phyloP scores from a whole-genome alignment of 1,140 invertebrate genomes.

The Macrobrachium nipponense region DNA sequence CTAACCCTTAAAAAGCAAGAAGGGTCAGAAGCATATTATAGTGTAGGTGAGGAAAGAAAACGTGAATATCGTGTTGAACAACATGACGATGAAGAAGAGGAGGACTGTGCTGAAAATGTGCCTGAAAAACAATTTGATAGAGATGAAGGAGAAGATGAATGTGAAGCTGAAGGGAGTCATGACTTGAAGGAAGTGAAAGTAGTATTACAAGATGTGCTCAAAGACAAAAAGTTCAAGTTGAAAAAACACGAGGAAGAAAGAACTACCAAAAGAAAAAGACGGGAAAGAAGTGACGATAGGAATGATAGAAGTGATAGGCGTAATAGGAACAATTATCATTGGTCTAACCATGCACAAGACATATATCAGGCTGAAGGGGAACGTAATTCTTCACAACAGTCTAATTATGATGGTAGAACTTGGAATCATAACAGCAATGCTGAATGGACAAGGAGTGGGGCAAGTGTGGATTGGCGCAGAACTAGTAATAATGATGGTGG shows the following conservation, averaged over 20 bases:
- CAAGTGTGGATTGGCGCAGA: too few species aligned
- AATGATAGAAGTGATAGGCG: slow-evolving; percentile 26
- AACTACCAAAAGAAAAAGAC: slow-evolving; percentile 42
- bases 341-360: slow-evolving; percentile 38
- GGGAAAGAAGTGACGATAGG: slow-evolving; percentile 47
- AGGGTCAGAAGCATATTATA: slow-evolving; percentile 56
- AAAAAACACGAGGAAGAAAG: slow-evolving; percentile 50
- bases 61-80: slow-evolving; percentile 51
- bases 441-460: slow-evolving; percentile 45
- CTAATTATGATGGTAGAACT: slow-evolving; percentile 46
- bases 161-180: slow-evolving; percentile 9
- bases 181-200: slow-evolving; percentile 52
- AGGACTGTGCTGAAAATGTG: slow-evolving; percentile 21
- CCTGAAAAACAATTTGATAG: slow-evolving; percentile 17
- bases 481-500: too few species aligned
- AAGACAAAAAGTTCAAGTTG: slow-evolving; percentile 51
- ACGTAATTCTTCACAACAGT: slow-evolving; percentile 24
- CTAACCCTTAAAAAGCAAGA: slow-evolving; percentile 56
- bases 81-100: slow-evolving; percentile 49
- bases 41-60: slow-evolving; percentile 55
- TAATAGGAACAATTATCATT: slow-evolving; percentile 32
- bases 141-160: slow-evolving; percentile 39
- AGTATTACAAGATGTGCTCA: slow-evolving; percentile 50
- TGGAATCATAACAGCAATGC: slow-evolving; percentile 44
- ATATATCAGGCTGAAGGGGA: slow-evolving; percentile 33